Evolutionary conservation across 2,797 vertebrate genomes (phyloP), one percentile per base, ranked within the genome.

Genomic region (Leptatherina wallacei): DNA sequence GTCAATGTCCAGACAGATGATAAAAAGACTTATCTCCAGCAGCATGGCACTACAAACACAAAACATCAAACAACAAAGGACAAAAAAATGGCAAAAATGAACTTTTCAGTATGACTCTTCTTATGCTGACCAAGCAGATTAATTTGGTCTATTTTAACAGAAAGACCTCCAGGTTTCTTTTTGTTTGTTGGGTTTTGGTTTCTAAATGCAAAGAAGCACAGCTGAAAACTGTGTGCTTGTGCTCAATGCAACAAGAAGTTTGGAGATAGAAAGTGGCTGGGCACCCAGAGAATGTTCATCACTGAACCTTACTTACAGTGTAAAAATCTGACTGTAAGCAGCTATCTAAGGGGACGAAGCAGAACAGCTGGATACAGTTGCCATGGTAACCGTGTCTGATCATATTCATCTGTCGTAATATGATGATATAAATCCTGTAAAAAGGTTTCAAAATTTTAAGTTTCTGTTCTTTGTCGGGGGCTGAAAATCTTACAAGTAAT

Each of bases 21-120:
- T 78, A 96, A 94, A 92, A 95, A 97, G 85, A 97, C 95, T 33
- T 93, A 96, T 91, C 90, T 96, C 49, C 84, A 96, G 71, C 94
- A 66, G 47, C 30, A 11, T 0, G 33, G 14, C 27, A 27, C 20
- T 47, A 56, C 24, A 49, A 18, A 33, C 20, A 44, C 10, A 27
- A 47, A n/a, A 47, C 6, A 24, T 0, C 4, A 24, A 64, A 29
- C 9, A 32, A 51, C 18, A 11, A 33, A 16, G 24, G 22, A 63
- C 18, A 12, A 20, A 30, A 62, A 0, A 24, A 0, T 36, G 36
- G 27, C 63, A 65, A 20, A 0, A 0, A 8, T n/a, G 49, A 12
- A 11, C 9, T 7, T 12, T 65, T 47, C 44, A 47, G 44, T 20
- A 2, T n/a, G 44, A n/a, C 18, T 65, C 35, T 55, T 30, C 18